Conservation (phyloP, 2,113 vertebrate genomes). For the Atherinomorus stipes region DNA sequence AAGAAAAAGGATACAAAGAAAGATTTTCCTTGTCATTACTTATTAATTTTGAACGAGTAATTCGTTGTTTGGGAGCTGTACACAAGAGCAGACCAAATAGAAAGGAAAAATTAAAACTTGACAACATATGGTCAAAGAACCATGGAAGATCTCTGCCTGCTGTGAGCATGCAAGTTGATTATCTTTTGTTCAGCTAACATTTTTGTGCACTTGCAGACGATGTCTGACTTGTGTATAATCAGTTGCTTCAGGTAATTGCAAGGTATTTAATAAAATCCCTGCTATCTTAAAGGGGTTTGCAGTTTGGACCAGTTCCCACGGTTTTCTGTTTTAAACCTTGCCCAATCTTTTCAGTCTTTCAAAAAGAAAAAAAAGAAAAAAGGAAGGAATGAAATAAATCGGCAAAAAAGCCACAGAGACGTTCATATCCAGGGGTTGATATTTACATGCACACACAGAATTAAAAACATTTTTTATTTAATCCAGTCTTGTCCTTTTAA, state of each 20-base stretch:
- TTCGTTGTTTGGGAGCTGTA: neutral
- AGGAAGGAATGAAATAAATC: slow-evolving; percentile 17
- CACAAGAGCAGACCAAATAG: neutral
- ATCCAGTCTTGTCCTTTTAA: slow-evolving; percentile 61
- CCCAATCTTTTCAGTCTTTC: slow-evolving; percentile 22
- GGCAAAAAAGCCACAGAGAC: slow-evolving; percentile 11
- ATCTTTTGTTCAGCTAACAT: slow-evolving; percentile 39
- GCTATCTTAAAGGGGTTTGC: slow-evolving; percentile 48
- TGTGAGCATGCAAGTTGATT: slow-evolving; percentile 18
- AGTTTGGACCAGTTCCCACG: slow-evolving; percentile 43
- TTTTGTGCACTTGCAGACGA: slow-evolving; percentile 27
- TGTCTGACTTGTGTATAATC: slow-evolving; percentile 67
- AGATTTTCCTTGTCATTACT: neutral
- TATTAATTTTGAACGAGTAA: neutral
- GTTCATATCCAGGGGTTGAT: slow-evolving; percentile 7
- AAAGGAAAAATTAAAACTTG: neutral
- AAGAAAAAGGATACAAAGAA: neutral
- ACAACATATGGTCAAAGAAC: slow-evolving; percentile 6
- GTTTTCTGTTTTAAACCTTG: slow-evolving; percentile 34
- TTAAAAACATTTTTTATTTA: slow-evolving; percentile 52
- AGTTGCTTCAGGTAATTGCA: slow-evolving; percentile 59
- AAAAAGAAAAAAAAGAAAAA: neutral
- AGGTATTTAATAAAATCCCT: slow-evolving; percentile 67
- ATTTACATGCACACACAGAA: slow-evolving; percentile 17
- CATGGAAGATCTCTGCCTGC: slow-evolving; percentile 12